These are phyloP conservation scores for Drosophila demipolita DNA, from an alignment of 2,888 invertebrate species.

Conservation along the genomic window DNA sequence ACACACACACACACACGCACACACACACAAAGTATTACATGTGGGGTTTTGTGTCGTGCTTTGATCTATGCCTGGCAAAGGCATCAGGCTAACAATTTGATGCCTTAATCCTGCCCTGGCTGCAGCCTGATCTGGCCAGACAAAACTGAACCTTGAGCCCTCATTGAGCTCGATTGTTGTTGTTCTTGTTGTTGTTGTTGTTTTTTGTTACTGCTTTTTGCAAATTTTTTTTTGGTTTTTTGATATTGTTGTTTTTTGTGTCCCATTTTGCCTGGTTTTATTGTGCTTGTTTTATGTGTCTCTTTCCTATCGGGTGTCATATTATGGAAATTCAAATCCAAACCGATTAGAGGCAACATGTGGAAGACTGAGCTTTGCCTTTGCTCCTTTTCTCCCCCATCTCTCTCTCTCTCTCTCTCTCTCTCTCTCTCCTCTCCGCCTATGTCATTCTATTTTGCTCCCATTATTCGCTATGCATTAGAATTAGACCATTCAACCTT, in stretches of 20 bases:
- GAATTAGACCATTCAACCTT: constrained; percentile 56
- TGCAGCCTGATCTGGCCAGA: constrained; percentile 37
- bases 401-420: neutral
- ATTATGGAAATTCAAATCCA: constrained; percentile 80
- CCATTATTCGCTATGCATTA: constrained; percentile 17
- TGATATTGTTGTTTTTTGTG: constrained; percentile 6
- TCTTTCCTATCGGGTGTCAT: constrained; percentile 60
- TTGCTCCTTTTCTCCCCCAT: neutral
- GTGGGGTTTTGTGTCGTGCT: constrained; percentile 23
- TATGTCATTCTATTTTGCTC: constrained; percentile 3
- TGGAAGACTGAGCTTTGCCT: constrained; percentile 57
- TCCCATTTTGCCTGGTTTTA: constrained; percentile 5
- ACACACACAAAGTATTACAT: constrained; percentile 5
- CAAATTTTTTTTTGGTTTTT: neutral
- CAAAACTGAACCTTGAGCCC: constrained; percentile 49
- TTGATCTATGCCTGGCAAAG: constrained; percentile 41
- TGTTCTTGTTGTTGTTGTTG: constrained; percentile 7
- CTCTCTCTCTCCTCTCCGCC: neutral
- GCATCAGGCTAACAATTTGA: constrained; percentile 70
- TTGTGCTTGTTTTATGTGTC: constrained; percentile 8
- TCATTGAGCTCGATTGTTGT: constrained; percentile 49
- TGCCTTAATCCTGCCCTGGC: constrained; percentile 66
- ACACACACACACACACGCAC: neutral
- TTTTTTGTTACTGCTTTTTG: neutral
- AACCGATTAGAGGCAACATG: constrained; percentile 76